Evolutionary conservation across 2,113 vertebrate genomes (phyloP).

Genomic region (Sorex araneus): DNA sequence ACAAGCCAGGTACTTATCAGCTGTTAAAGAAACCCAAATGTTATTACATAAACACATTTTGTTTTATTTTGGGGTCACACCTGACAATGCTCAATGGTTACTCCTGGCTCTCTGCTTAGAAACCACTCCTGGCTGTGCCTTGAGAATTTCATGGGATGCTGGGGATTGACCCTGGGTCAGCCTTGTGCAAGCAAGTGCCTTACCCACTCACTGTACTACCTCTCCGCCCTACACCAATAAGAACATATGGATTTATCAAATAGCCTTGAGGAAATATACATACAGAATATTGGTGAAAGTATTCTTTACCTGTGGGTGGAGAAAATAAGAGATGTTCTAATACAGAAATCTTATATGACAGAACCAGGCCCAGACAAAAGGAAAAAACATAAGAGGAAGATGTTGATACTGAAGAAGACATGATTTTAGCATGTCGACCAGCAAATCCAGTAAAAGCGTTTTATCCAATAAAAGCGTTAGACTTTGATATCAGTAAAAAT

Average conservation of each 20-base stretch:
- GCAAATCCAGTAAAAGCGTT: conserved; percentile 77
- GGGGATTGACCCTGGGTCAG: too few relatives aligned
- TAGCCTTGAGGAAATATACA: conserved; percentile 96
- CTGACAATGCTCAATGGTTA: too few relatives aligned
- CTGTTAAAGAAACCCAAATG: too few relatives aligned
- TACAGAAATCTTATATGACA: conserved; percentile 91
- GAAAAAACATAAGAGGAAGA: conserved; percentile 87
- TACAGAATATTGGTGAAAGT: conserved; percentile 95
- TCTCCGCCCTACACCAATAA: too few relatives aligned
- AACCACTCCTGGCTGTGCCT: too few relatives aligned
- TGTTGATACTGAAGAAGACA: conserved; percentile 80
- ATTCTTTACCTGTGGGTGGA: conserved; percentile 99
- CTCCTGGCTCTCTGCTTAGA: too few relatives aligned
- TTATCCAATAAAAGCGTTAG: conserved; percentile 74
- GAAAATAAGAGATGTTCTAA: conserved; percentile 94
- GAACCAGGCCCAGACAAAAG: conserved; percentile 89
- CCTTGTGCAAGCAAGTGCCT: too few relatives aligned
- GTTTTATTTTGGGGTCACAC: too few relatives aligned
- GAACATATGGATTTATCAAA: conserved; percentile 93
- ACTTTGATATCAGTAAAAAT: conserved; percentile 71
- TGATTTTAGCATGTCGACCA: conserved; percentile 71
- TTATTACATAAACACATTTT: too few relatives aligned
- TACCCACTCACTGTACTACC: too few relatives aligned
- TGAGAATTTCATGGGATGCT: too few relatives aligned
- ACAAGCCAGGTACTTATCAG: too few relatives aligned